Conservation (phyloP, 2,113 vertebrate species). For the Rhinichthys klamathensis region DNA sequence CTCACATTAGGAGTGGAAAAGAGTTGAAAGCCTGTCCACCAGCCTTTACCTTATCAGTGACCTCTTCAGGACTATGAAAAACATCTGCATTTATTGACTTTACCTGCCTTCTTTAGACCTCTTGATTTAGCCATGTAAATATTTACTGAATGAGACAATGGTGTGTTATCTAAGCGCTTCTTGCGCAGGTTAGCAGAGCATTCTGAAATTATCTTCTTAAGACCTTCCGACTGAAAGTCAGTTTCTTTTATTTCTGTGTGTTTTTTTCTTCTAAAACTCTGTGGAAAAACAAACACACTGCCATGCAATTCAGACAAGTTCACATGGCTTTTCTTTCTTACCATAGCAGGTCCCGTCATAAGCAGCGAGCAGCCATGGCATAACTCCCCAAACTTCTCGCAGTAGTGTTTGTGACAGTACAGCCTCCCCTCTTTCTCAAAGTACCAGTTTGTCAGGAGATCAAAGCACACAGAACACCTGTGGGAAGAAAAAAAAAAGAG, state of each 20-base stretch:
- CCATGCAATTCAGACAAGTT: background rate
- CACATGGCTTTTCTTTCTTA: slow-evolving; percentile 62
- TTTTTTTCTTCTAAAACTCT: background rate
- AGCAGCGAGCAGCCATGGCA: slow-evolving; percentile 95
- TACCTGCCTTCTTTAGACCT: background rate
- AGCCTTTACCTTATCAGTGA: slow-evolving; percentile 27
- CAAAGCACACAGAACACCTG: slow-evolving; percentile 93
- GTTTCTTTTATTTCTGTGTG: background rate
- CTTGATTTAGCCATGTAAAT: slow-evolving; percentile 6
- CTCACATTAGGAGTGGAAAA: slow-evolving; percentile 10
- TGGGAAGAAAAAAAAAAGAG: slow-evolving; percentile 46
- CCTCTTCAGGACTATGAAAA: background rate
- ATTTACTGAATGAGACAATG: slow-evolving; percentile 40
- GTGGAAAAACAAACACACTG: background rate
- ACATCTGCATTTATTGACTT: slow-evolving; percentile 20
- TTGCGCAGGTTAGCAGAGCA: background rate
- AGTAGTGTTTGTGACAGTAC: slow-evolving; percentile 94
- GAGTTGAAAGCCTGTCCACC: background rate
- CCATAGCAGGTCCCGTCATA: slow-evolving; percentile 97
- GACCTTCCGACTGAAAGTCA: background rate
- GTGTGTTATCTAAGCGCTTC: slow-evolving; percentile 5
- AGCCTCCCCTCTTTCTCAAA: slow-evolving; percentile 91
- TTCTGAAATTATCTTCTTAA: slow-evolving; percentile 1
- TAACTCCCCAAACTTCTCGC: slow-evolving; percentile 91
- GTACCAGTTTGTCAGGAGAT: slow-evolving; percentile 93